Evolutionary conservation across 2,888 invertebrate species (phyloP).

Genomic region (Tricholauxania praeusta): DNA sequence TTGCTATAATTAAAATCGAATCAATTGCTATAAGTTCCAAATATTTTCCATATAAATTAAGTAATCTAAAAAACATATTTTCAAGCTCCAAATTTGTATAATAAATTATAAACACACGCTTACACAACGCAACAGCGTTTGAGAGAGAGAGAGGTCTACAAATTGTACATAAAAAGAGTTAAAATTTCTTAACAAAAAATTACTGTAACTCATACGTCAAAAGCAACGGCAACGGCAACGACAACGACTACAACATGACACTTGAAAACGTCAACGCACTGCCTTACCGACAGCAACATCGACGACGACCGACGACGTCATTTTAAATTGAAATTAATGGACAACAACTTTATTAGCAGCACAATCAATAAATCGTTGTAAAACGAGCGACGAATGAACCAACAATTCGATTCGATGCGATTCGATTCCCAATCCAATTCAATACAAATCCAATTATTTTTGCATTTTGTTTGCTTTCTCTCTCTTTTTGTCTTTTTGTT

Average conservation of each 20-base stretch:
- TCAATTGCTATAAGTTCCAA: not conserved
- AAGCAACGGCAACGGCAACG: not conserved
- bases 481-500: not conserved
- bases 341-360: constrained; percentile 31
- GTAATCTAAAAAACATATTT: no score
- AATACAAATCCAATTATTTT: constrained; percentile 1
- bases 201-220: no score
- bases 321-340: constrained; percentile 29
- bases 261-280: constrained; percentile 19
- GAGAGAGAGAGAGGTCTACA: no score
- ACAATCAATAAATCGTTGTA: constrained; percentile 19
- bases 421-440: not conserved
- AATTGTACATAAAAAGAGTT: no score
- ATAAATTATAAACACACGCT: no score
- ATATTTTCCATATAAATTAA: no score
- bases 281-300: constrained; percentile 3
- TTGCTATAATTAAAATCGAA: constrained; percentile 16
- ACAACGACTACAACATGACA: not conserved
- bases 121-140: no score
- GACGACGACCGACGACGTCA: no score
- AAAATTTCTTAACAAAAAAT: no score
- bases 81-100: no score
- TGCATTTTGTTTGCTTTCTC: not conserved
- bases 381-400: not conserved
- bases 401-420: not conserved